phyloP scores from a whole-genome alignment of 2,113 vertebrate species.

The Ameiurus melas region DNA sequence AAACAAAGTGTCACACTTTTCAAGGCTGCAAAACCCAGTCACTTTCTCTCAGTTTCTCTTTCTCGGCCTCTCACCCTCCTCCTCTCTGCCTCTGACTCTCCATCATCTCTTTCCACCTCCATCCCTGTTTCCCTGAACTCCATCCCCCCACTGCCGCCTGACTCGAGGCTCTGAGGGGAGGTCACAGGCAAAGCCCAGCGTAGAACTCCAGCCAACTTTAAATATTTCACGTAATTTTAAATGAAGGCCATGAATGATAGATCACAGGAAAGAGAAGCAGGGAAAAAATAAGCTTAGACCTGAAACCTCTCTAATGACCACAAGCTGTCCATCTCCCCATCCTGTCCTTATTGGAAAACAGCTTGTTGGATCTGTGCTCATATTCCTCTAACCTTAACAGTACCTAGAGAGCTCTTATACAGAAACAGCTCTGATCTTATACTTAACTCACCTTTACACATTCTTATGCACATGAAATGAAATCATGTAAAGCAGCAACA shows the following conservation, averaged over 20 bases:
- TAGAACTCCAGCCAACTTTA: conserved; percentile 72
- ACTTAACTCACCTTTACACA: conserved; percentile 12
- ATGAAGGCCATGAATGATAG: conserved; percentile 79
- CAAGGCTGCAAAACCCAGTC: conserved; percentile 13
- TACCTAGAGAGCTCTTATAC: conserved; percentile 15
- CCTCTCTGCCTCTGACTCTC: conserved; percentile 18
- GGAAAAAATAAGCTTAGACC: conserved; percentile 50
- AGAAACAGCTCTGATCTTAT: background rate
- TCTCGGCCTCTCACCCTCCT: conserved; percentile 23
- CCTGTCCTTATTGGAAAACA: conserved; percentile 55
- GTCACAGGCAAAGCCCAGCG: conserved; percentile 68
- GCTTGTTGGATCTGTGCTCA: conserved; percentile 44
- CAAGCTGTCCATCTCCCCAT: conserved; percentile 66
- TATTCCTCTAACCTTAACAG: conserved; percentile 17
- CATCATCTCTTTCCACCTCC: conserved; percentile 11
- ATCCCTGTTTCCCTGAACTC: conserved; percentile 33
- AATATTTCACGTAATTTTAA: conserved; percentile 80
- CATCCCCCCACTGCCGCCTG: conserved; percentile 37
- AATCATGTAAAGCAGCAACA: background rate
- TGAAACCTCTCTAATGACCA: conserved; percentile 72
- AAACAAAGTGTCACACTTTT: conserved; percentile 23
- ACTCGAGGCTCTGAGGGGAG: conserved; percentile 66
- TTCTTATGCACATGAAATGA: background rate
- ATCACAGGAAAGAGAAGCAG: conserved; percentile 65
- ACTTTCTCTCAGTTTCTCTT: background rate